Evolutionary conservation across 2,888 invertebrate species (phyloP), one percentile per base, ranked within the genome.

Genomic region (Trichopria drosophilae): DNA sequence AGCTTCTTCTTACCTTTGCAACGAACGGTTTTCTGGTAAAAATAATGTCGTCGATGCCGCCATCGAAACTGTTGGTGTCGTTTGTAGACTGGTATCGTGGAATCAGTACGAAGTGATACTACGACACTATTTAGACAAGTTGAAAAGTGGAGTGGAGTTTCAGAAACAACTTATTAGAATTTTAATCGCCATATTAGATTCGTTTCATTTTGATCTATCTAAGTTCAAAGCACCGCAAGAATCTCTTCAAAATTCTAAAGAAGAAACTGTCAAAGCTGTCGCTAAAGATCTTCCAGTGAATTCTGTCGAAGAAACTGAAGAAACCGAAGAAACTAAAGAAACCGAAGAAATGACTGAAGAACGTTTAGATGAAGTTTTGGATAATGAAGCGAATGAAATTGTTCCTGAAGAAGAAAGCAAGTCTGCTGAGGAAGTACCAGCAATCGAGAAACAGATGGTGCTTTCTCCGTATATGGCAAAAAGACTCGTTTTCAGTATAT

Each of bases 201-300:
- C 89, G 1, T 97, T 96, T 69, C 96, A 96, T 77, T 97, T 89
- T 73, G 91, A 96, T 78, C 79, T 96, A 39, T 82, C 83, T 0
- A 85, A 85, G 69, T 83, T 80, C 4, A 72, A 79, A 44, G 61
- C 43, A 16, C 34, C 47, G 2, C 42, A 61, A 6, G 39, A 57
- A 23, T 55, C 55, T 34, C 50, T 15, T 10, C 19, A 39, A 53
- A 29, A 39, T 24, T 4, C 46, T 49, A 40, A 53, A 32, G 28
- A 37, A 59, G 69, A 58, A 61, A 12, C 12, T 12, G n/a, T 39
- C 5, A 28, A 24, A 12, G 28, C 10, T 10, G 16, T 61, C 10
- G 48, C 63, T 26, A 55, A 55, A 40, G 62, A 66, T 51, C 50
- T 18, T 13, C 59, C 66, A 1, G 67, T 66, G 26, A 64, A 68